Base-by-base conservation (phyloP, 2,797 vertebrate species). In the Dermochelys coriacea region DNA sequence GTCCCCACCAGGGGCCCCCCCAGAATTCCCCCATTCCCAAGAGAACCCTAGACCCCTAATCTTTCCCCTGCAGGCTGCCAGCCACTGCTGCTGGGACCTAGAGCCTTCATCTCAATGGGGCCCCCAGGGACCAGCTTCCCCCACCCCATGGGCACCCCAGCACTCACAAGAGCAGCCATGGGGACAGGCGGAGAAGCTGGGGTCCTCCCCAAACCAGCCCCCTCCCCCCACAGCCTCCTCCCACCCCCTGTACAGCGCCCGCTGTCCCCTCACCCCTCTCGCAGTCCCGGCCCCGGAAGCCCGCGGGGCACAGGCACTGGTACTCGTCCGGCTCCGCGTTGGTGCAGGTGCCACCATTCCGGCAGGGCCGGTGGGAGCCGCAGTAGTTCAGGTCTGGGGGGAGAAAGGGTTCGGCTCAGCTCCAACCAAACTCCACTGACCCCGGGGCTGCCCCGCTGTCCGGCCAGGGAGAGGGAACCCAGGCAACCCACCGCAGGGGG, bases 271-370 rank as follows among this genome's bases (percentile, higher is more conserved):
- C 94, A 99, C 98, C 98, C 0, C 98, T 98, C 96, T 98, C 98
- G 94, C 98, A 99, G 98, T 96, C 98, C 75, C 98, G 98, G 31
- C 98, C 98, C 8, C 88, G 96, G 91, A 98, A 99, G 8, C 98
- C 98, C 11, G 98, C 98, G 57, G 97, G 98, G 95, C 99, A 99
- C 79, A 98, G 98, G 68, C 98, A 99, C 95, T 98, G 97, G 93
- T 98, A 99, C 96, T 98, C 98, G 3, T 99, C 97, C 1, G 98
- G 98, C 93, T 99, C 98, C 2, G 98, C 98, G 98, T 99, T 99
- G 87, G 96, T 97, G 93, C 98, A 99, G 8, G 98, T 98, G 15
- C 98, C 98, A 0, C 97, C 87, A 1, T 99, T 99, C 96, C 96
- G 98, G 88, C 98, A 99, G 8, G 98, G 98, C 68, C 96, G 98